These are phyloP conservation scores for Tiliacea aurago DNA, from an alignment of 2,888 invertebrate genomes.

Conservation along the genomic window DNA sequence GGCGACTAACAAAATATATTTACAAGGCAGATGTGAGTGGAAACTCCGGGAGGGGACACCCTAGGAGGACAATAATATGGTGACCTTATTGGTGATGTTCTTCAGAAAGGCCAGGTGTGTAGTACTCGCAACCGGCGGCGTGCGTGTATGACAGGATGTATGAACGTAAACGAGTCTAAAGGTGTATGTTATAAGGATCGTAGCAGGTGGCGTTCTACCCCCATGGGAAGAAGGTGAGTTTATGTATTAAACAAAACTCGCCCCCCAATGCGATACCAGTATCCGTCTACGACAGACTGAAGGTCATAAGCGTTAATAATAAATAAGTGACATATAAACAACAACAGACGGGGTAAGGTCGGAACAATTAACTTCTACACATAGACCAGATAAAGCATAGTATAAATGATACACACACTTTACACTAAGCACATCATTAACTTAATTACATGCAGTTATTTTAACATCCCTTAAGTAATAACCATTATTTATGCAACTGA, in stretches of 20 bases:
- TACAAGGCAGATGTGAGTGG: too few relatives aligned
- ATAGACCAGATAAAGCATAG: slow-evolving; percentile 14
- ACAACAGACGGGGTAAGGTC: slow-evolving; percentile 12
- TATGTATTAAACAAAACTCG: not conserved
- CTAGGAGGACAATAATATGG: too few relatives aligned
- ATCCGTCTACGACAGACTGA: not conserved
- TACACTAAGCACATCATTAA: not conserved
- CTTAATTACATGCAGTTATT: slow-evolving; percentile 35
- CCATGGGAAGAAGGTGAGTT: too few relatives aligned
- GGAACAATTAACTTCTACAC: slow-evolving; percentile 18
- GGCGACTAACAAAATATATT: not conserved
- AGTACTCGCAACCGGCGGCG: too few relatives aligned
- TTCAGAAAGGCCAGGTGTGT: too few relatives aligned
- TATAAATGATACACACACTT: slow-evolving; percentile 28
- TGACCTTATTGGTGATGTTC: too few relatives aligned
- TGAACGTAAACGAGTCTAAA: too few relatives aligned
- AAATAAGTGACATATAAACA: slow-evolving; percentile 11
- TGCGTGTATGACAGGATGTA: too few relatives aligned
- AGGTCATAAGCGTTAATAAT: not conserved
- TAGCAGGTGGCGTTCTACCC: too few relatives aligned
- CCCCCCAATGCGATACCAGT: not conserved
- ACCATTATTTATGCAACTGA: slow-evolving; percentile 18
- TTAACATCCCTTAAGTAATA: slow-evolving; percentile 16
- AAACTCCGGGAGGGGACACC: too few relatives aligned
- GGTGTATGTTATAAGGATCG: too few relatives aligned